Base-by-base conservation (phyloP, 2,888 invertebrate species). In the Pheosia tremula region DNA sequence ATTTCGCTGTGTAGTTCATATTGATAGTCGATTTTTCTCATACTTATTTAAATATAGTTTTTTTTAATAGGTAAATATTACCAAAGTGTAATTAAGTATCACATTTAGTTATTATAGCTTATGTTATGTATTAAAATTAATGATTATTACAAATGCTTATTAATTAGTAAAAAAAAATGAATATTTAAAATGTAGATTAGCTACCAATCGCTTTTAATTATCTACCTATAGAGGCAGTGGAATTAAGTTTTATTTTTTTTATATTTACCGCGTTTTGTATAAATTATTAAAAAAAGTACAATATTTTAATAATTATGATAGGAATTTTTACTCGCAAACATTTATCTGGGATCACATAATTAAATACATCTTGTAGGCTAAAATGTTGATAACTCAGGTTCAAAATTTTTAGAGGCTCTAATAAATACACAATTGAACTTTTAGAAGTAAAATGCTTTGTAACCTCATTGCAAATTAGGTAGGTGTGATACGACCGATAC, bases 41-140 rank as follows among this genome's bases (percentile, higher is more conserved):
- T 7, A 24, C 24, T 49, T 50, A 24, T 50, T 49, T 50, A 82
- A 72, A 73, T 84, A 82, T 89, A 88, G 80, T 80, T 83, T 81
- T 83, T 82, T 83, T 85, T 86, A 86, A 83, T 91, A 92, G 91
- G 85, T 92, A 85, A 88, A 87, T 89, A 91, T 91, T 91, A 93
- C 93, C 93, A 93, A 93, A 93, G 93, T 91, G 89, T 93, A 91
- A 88, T 88, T 92, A 90, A 86, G 91, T 81, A 87, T 88, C 87
- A 87, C 84, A 84, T 84, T 82, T 88, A 91, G 89, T 82, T 78
- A 72, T 68, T 69, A 24, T 64, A 72, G 76, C 76, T 72, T 75
- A 79, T 63, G 67, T 72, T 76, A 69, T 74, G 71, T 72, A 73
- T 75, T 66, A 74, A 63, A 69, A 71, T 72, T 66, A 74, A 70